Base-by-base conservation (phyloP, 2,888 invertebrate species). In the Drosophila engyochracea region DNA sequence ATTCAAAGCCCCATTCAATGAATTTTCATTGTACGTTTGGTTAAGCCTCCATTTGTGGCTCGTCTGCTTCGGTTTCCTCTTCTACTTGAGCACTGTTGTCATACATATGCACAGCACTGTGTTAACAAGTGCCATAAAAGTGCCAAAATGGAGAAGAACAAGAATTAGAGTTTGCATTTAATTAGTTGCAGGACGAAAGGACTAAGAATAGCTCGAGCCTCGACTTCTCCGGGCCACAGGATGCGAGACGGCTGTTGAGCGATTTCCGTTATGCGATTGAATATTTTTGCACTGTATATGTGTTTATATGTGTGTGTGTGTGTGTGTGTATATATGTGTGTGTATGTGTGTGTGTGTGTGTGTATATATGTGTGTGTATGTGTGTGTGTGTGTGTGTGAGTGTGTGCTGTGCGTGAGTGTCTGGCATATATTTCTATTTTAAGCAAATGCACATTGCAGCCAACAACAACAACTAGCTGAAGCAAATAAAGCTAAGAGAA, bases 391-490 rank as follows among this genome's bases (percentile, higher is more conserved):
- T 59, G 33, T 60, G 25, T 57, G 51, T 61, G 39, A 30, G 47
- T 10, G 22, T 59, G 35, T 60, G 81, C 49, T 54, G 62, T 81
- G 79, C 79, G 79, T 79, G 82, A 75, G 71, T 66, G 83, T 81
- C 87, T 81, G 73, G 89, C 80, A 76, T 82, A 76, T 76, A 89
- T 89, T 84, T 84, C 85, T 89, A 84, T 84, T 89, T 87, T 70
- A 85, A 85, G 88, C 80, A 76, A 87, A 66, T 83, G 76, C 81
- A 85, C 75, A 76, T 69, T 82, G 80, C 85, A 79, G 19, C 52
- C 51, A 53, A 65, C 51, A 58, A 22, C 51, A 58, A 62, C 25
- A 66, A 22, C 49, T 7, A 62, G 44, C 55, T 64, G 57, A 52
- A 65, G 57, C 53, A 65, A 64, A 49, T 54, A 57, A 60, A 44